Percentiles rank a stretch among this genome's conserved stretches.
Conservation (phyloP, 2,113 vertebrate genomes). For the Prietella phreatophila region DNA sequence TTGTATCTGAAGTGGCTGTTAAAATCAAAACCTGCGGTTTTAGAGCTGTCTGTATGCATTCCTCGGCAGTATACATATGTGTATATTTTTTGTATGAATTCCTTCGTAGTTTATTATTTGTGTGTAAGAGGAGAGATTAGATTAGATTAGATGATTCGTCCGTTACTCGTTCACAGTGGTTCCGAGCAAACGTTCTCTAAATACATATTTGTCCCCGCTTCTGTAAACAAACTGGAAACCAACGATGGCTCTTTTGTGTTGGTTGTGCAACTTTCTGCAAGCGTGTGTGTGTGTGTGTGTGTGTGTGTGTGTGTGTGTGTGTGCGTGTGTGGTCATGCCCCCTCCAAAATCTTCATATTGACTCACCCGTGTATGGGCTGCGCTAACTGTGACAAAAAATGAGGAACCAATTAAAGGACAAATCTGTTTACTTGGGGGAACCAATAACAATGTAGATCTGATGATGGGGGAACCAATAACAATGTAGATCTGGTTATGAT, state of each 20-base stretch:
- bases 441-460: neutral
- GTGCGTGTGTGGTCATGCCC: neutral
- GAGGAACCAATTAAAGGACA: neutral
- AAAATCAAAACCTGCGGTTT: neutral
- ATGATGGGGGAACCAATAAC: neutral
- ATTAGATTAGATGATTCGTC: neutral
- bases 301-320: neutral
- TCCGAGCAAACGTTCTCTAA: neutral
- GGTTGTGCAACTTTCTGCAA: neutral
- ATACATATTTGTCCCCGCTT: neutral
- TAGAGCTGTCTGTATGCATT: neutral
- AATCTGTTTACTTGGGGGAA: neutral
- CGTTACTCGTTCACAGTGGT: neutral
- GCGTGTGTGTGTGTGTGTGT: neutral
- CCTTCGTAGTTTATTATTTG: neutral
- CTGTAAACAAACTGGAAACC: neutral
- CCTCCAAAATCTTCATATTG: neutral
- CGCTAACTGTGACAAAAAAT: neutral
- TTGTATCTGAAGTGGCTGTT: neutral
- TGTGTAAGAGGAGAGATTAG: too few relatives aligned
- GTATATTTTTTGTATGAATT: neutral
- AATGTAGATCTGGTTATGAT: neutral
- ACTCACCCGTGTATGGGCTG: neutral
- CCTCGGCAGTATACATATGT: too few relatives aligned
- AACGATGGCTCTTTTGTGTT: neutral